Conservation (phyloP, 2,888 invertebrate genomes). For the Morpho achilles region DNA sequence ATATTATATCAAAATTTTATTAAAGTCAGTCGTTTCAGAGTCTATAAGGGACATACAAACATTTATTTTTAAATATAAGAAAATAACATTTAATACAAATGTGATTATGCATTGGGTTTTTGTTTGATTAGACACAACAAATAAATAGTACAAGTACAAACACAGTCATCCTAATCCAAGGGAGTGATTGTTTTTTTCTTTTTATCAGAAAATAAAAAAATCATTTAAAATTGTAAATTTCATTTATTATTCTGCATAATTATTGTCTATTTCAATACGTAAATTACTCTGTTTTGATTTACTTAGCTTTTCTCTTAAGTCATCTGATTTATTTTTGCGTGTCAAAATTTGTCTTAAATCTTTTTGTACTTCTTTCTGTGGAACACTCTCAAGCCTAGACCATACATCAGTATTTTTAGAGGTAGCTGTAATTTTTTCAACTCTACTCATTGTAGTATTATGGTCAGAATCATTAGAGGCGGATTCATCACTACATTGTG, state of each 20-base stretch:
- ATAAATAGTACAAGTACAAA: no score
- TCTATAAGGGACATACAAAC: no score
- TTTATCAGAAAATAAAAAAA: not conserved
- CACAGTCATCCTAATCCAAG: no score
- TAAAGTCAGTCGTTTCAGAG: no score
- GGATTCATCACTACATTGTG: constrained; percentile 45
- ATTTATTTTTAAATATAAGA: no score
- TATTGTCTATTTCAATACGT: constrained; percentile 74
- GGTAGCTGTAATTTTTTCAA: constrained; percentile 60
- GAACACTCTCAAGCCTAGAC: constrained; percentile 72
- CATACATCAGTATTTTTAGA: constrained; percentile 71
- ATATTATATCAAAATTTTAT: no score
- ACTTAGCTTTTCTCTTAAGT: constrained; percentile 57
- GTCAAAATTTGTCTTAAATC: constrained; percentile 61
- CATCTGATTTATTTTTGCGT: constrained; percentile 50
- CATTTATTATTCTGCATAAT: constrained; percentile 45
- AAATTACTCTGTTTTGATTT: constrained; percentile 62
- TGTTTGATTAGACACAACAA: no score
- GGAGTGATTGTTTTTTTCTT: no score
- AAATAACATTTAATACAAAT: no score
- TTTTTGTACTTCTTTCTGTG: constrained; percentile 38
- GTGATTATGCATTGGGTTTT: no score
- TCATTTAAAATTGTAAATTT: constrained; percentile 18
- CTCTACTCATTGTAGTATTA: constrained; percentile 75
- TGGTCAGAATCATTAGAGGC: constrained; percentile 49